Percentiles rank a stretch among this genome's conserved stretches.
Conservation (phyloP, 2,113 vertebrate species). For the Sterna hirundo region DNA sequence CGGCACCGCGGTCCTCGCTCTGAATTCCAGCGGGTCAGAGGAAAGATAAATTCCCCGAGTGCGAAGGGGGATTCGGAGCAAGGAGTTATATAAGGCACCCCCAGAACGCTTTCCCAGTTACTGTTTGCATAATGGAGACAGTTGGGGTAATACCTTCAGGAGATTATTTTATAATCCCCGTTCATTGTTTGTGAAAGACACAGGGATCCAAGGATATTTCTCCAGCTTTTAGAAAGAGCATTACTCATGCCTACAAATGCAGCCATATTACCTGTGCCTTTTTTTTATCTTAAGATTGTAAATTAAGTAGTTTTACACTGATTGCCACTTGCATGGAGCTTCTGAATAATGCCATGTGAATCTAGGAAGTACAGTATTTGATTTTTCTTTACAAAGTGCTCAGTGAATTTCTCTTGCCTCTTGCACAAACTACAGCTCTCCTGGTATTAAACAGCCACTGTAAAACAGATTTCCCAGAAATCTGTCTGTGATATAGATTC, state of each 20-base stretch:
- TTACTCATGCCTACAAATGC: neutral
- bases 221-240: neutral
- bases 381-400: neutral
- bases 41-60: neutral
- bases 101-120: neutral
- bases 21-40: accelerated
- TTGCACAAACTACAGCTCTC: neutral
- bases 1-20: neutral
- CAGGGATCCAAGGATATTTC: neutral
- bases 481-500: neutral
- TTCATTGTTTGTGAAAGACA: neutral
- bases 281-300: neutral
- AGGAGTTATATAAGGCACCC: slow-evolving; percentile 35
- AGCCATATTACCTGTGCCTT: slow-evolving; percentile 25
- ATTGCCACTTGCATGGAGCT: neutral
- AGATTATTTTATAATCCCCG: neutral
- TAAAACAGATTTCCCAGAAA: neutral
- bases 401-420: neutral
- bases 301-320: neutral
- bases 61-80: neutral
- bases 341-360: neutral
- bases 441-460: accelerated
- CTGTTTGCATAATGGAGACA: neutral
- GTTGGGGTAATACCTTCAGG: neutral
- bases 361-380: neutral